These are phyloP conservation scores for Delichon dasypus DNA, from an alignment of 2,797 vertebrate genomes.

Conservation along the genomic window DNA sequence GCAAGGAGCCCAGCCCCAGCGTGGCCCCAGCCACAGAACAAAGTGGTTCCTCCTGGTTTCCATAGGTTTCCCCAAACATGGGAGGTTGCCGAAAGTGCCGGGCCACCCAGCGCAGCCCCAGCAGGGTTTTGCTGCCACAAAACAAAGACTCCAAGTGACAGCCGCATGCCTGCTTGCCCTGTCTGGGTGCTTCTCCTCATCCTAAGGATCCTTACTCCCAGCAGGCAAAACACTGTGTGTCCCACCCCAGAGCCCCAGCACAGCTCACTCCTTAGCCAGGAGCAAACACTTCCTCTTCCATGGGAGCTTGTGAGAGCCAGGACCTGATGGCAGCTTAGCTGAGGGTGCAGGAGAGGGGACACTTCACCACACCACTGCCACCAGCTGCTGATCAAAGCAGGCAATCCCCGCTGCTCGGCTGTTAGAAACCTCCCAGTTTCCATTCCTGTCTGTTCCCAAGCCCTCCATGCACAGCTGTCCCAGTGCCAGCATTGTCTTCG, in stretches of 20 bases:
- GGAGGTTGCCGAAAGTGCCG: not conserved
- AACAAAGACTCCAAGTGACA: not conserved
- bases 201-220: not conserved
- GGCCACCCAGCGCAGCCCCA: not conserved
- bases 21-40: accelerated
- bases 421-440: slow-evolving; percentile 31
- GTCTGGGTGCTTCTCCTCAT: not conserved
- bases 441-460: slow-evolving; percentile 11
- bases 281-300: not conserved
- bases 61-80: not conserved
- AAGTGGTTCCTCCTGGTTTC: not conserved
- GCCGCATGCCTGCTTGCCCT: not conserved
- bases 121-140: not conserved
- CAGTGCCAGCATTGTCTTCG: slow-evolving; percentile 44
- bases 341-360: not conserved
- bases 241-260: not conserved
- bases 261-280: accelerated
- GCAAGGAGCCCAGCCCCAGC: not conserved
- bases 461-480: slow-evolving; percentile 31
- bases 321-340: accelerated
- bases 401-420: not conserved
- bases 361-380: not conserved
- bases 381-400: not conserved
- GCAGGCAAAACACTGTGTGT: not conserved
- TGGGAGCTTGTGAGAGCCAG: not conserved